Percentiles rank a stretch among this genome's conserved stretches.
phyloP scores from a whole-genome alignment of 2,888 invertebrate genomes.

The Lepidochrysops patricia region DNA sequence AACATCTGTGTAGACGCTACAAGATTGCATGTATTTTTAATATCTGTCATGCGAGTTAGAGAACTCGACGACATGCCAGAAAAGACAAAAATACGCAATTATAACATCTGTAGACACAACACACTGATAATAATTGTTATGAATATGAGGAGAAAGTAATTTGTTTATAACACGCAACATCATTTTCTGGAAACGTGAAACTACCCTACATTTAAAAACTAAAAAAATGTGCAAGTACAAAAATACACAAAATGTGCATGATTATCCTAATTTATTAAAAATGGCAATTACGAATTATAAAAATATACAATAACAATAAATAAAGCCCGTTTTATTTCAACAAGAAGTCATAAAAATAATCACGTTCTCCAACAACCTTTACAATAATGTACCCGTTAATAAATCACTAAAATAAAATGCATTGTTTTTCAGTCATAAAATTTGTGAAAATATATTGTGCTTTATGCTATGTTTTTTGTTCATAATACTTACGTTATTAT shows the following conservation, averaged over 20 bases:
- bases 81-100: too few species aligned
- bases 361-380: not conserved
- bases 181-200: not conserved
- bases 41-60: too few species aligned
- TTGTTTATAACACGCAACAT: not conserved
- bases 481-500: not conserved
- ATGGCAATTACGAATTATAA: not conserved
- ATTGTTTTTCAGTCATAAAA: not conserved
- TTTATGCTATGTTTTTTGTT: not conserved
- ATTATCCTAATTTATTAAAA: not conserved
- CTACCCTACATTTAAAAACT: not conserved
- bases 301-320: not conserved
- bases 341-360: conserved; percentile 1
- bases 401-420: conserved; percentile 5
- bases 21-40: too few species aligned
- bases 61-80: too few species aligned
- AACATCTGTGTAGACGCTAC: too few species aligned
- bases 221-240: not conserved
- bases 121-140: too few species aligned
- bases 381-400: not conserved
- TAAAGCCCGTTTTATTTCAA: not conserved
- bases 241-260: not conserved
- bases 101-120: too few species aligned
- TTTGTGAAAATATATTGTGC: conserved; percentile 1
- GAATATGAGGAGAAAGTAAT: too few species aligned